Base-by-base conservation (phyloP, 2,113 vertebrate genomes). In the Perca schrenkii region DNA sequence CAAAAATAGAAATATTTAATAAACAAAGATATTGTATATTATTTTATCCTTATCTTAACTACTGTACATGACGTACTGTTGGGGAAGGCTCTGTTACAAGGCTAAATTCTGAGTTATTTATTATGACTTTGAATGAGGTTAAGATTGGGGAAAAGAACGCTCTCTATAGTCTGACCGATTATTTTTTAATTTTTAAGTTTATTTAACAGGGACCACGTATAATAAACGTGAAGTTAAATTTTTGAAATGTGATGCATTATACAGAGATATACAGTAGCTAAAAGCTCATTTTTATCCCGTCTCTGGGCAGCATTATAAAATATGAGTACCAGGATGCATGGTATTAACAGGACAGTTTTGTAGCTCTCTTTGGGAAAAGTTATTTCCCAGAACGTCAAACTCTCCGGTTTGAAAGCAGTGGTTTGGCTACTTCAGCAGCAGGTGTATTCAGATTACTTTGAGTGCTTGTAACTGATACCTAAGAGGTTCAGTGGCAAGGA, bases 401-500 rank as follows among this genome's bases (percentile, higher is more conserved):
- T 21, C 7, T 19, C 14, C 1, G 10, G 40, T n/a, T 62, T 10
- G 28, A 65, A 58, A 67, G 16, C 40, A 25, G 8, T 17, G 11
- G 6, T 71, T 34, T 31, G 50, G n/a, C 47, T 53, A 12, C 31
- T 62, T 61, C 2, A 50, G 28, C 8, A 15, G 68, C 3, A 49
- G 10, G 17, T 67, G 21, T 47, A 17, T 17, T 57, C 7, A 28
- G 22, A 77, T 49, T n/a, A 15, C 15, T 49, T 4, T 15, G 25
- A 46, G 8, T 8, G 12, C 62, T 54, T n/a, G 53, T 54, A 57
- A 47, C 10, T 52, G 52, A 56, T 19, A 34, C 57, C 13, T 31
- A 34, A 19, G n/a, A 61, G 28, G 57, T 43, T 19, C 61, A 52
- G 21, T 57, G 25, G 66, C 84, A 89, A 87, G 77, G 53, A 89